These are phyloP conservation scores for Pogonognathellus flavescens DNA, from an alignment of 1,140 invertebrate genomes.

Conservation along the genomic window DNA sequence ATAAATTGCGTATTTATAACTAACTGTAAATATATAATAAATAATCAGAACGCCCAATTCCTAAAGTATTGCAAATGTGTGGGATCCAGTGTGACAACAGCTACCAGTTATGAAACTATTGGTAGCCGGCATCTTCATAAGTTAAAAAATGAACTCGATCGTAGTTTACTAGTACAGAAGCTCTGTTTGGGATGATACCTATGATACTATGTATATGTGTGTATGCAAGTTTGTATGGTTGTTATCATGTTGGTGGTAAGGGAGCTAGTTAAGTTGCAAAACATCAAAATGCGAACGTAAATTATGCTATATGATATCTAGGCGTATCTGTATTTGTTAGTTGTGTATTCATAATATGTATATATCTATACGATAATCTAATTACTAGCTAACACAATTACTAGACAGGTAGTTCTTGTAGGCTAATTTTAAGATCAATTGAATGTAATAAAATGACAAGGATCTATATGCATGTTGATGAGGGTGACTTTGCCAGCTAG, in stretches of 20 bases:
- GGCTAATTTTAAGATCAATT: background rate
- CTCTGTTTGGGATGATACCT: background rate
- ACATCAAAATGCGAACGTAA: background rate
- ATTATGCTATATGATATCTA: background rate
- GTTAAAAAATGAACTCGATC: background rate
- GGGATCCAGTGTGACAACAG: too few species aligned
- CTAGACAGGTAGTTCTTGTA: too few species aligned
- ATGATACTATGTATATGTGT: background rate
- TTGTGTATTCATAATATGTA: background rate
- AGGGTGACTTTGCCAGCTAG: slow-evolving; percentile 26
- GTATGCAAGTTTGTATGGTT: background rate
- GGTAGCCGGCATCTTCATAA: slow-evolving; percentile 3
- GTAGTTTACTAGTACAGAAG: too few species aligned
- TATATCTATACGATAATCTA: background rate
- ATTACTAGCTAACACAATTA: background rate
- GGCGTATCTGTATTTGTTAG: background rate
- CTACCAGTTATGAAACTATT: background rate
- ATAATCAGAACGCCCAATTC: slow-evolving; percentile 16
- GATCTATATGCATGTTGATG: slow-evolving; percentile 11
- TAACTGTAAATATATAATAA: slow-evolving; percentile 1
- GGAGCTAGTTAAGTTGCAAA: background rate
- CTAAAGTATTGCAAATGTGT: background rate
- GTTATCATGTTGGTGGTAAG: background rate
- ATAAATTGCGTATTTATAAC: slow-evolving; percentile 41
- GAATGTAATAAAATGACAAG: background rate